Conservation (phyloP, 64 coral and sea anemone genomes). For the Platygyra sinensis region DNA sequence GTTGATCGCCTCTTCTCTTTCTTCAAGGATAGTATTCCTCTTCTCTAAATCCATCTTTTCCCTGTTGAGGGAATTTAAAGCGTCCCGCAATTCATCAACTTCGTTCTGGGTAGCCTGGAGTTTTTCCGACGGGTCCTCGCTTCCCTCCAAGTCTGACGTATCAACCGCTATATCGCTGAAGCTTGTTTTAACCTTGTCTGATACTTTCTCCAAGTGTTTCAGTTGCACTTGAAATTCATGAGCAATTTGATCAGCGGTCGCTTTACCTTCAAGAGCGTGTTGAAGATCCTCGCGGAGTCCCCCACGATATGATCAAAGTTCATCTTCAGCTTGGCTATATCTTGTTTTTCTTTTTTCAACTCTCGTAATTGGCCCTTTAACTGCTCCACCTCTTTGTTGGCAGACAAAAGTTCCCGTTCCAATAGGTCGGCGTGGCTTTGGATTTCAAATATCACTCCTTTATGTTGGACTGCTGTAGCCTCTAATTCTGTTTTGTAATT, state of each 20-base stretch:
- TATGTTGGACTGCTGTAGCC: constrained; percentile 25
- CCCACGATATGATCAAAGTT: constrained; percentile 78
- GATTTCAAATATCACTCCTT: constrained; percentile 28
- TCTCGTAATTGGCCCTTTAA: constrained; percentile 52
- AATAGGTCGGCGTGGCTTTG: constrained; percentile 25
- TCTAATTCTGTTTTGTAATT: constrained; percentile 40
- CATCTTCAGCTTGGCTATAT: constrained; percentile 40
- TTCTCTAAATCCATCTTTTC: constrained; percentile 10
- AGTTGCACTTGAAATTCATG: constrained; percentile 69
- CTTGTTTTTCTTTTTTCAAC: constrained; percentile 40
- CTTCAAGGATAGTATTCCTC: constrained; percentile 1
- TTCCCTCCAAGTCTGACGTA: constrained; percentile 55
- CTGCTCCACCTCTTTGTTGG: constrained; percentile 15
- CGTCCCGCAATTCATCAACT: neutral
- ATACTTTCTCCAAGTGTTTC: constrained; percentile 69
- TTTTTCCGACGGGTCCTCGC: constrained; percentile 25
- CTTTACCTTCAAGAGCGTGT: constrained; percentile 77
- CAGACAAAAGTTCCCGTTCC: constrained; percentile 22
- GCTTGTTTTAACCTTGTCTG: constrained; percentile 35
- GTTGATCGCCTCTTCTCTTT: neutral
- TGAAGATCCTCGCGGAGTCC: constrained; percentile 81
- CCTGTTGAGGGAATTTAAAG: constrained; percentile 29
- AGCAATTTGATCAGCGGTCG: constrained; percentile 53
- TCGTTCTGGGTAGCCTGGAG: constrained; percentile 13
- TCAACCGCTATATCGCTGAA: constrained; percentile 41